These are phyloP conservation scores for Suillia variegata DNA, from an alignment of 2,888 invertebrate species.

Conservation along the genomic window DNA sequence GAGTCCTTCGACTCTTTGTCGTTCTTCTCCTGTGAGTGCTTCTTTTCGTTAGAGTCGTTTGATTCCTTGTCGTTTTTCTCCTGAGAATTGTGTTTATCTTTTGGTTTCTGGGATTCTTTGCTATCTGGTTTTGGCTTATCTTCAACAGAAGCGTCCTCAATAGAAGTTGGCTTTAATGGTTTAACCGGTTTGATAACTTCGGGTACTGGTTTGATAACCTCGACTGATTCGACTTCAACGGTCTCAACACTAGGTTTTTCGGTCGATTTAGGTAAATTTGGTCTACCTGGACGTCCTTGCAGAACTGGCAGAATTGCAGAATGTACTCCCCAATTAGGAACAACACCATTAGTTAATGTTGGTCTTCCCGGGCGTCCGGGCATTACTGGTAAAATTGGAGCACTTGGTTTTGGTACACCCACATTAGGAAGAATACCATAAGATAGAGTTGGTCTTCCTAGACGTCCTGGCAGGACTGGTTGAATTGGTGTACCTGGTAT, in stretches of 20 bases:
- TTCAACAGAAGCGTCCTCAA: conserved; percentile 43
- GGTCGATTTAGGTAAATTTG: too few relatives aligned
- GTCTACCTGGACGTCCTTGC: too few relatives aligned
- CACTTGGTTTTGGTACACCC: too few relatives aligned
- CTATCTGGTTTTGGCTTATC: conserved; percentile 22
- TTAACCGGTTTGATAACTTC: conserved; percentile 25
- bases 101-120: conserved; percentile 23
- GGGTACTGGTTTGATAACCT: conserved; percentile 23
- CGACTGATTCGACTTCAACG: conserved; percentile 33
- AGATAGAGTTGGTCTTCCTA: conserved; percentile 6
- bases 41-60: conserved; percentile 8
- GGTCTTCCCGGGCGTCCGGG: too few relatives aligned
- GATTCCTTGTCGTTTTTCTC: conserved; percentile 10
- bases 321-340: too few relatives aligned
- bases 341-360: too few relatives aligned
- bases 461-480: not conserved
- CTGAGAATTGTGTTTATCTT: not conserved
- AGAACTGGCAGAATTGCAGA: too few relatives aligned
- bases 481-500: conserved; percentile 15
- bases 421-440: too few relatives aligned
- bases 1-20: conserved; percentile 22
- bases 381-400: too few relatives aligned
- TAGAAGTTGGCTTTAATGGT: conserved; percentile 28
- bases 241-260: conserved; percentile 17
- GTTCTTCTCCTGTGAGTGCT: conserved; percentile 17